Percentiles rank a stretch among this genome's conserved stretches.
These are phyloP conservation scores for Antennarius maculatus DNA, from an alignment of 2,797 vertebrate genomes.

Conservation along the genomic window DNA sequence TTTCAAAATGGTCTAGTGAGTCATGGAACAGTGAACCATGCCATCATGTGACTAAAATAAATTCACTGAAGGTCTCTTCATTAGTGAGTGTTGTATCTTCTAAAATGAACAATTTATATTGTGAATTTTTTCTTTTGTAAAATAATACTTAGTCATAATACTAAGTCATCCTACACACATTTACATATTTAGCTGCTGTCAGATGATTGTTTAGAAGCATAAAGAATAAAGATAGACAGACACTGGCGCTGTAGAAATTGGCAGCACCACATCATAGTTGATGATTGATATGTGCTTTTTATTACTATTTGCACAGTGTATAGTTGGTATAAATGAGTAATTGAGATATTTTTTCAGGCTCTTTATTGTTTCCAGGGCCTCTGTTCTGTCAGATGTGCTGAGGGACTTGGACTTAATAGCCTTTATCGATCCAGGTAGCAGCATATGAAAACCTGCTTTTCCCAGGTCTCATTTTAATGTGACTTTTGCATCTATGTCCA, in stretches of 20 bases:
- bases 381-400: slow-evolving; percentile 49
- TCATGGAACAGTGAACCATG: slow-evolving; percentile 5
- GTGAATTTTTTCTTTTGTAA: neutral
- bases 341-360: slow-evolving; percentile 29
- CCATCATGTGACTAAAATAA: slow-evolving; percentile 1
- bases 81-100: neutral
- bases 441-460: slow-evolving; percentile 63
- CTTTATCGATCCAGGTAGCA: slow-evolving; percentile 67
- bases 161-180: neutral
- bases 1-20: slow-evolving; percentile 15
- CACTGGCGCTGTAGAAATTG: neutral
- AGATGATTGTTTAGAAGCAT: slow-evolving; percentile 1
- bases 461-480: slow-evolving; percentile 71
- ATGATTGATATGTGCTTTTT: slow-evolving; percentile 27
- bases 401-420: slow-evolving; percentile 63
- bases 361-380: slow-evolving; percentile 46
- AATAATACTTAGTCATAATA: slow-evolving; percentile 5
- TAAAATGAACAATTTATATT: slow-evolving; percentile 1
- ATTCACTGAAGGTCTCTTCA: neutral
- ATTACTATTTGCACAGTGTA: slow-evolving; percentile 28
- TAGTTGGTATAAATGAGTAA: slow-evolving; percentile 35
- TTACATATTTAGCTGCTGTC: slow-evolving; percentile 10
- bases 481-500: slow-evolving; percentile 60
- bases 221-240: neutral
- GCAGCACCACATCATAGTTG: neutral